Evolutionary conservation across 1,140 invertebrate species (phyloP).

Genomic region (Diuraphis noxia): DNA sequence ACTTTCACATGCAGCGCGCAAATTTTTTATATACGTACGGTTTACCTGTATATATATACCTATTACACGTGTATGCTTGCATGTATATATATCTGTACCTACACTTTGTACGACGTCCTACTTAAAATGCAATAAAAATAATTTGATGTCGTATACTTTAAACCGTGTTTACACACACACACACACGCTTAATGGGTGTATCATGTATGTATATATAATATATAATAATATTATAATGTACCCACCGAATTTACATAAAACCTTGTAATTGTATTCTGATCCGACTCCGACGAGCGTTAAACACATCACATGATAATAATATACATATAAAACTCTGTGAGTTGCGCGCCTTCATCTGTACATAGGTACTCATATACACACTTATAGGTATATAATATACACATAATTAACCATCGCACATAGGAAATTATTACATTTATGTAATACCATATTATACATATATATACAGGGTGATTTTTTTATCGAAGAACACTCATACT

Average conservation of each 20-base stretch:
- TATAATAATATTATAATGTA: neutral
- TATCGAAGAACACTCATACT: too few relatives aligned
- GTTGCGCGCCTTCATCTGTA: neutral
- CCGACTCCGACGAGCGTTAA: neutral
- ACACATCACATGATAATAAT: neutral
- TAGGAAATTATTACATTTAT: neutral
- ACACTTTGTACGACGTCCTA: neutral
- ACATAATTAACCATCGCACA: neutral
- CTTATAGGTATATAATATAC: neutral
- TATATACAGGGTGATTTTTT: too few relatives aligned
- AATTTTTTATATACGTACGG: neutral
- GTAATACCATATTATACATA: neutral
- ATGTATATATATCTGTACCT: neutral
- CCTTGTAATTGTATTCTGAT: slow-evolving; percentile 22
- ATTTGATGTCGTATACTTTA: slow-evolving; percentile 3
- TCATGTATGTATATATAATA: neutral
- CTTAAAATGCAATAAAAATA: slow-evolving; percentile 5
- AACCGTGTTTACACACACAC: neutral
- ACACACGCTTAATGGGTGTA: neutral
- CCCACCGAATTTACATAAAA: slow-evolving; percentile 5
- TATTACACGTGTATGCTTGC: neutral
- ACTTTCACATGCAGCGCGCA: neutral
- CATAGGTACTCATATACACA: neutral
- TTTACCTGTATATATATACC: neutral
- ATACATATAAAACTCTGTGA: neutral